Conservation (phyloP, 2,888 invertebrate species). For the Drosophila gaucha region DNA sequence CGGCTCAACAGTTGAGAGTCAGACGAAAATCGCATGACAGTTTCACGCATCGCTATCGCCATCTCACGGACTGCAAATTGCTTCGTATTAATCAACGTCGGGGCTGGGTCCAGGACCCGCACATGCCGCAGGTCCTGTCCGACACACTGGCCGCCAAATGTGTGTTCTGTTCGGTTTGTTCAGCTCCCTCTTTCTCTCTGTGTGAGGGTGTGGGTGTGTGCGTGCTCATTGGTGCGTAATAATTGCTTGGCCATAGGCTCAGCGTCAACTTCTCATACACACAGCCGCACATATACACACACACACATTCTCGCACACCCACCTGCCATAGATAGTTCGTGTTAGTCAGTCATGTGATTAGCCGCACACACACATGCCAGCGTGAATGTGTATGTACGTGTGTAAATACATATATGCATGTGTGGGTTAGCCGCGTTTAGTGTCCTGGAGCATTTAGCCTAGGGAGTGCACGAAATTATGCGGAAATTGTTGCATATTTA, state of each 20-base stretch:
- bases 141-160: constrained; percentile 40
- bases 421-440: neutral
- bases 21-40: constrained; percentile 57
- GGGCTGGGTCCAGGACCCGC: constrained; percentile 28
- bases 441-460: constrained; percentile 19
- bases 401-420: constrained; percentile 30
- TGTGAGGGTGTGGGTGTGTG: constrained; percentile 20
- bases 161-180: constrained; percentile 56
- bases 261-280: constrained; percentile 37
- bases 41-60: constrained; percentile 59
- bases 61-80: constrained; percentile 49
- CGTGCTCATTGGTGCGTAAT: constrained; percentile 67
- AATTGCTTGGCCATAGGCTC: constrained; percentile 72
- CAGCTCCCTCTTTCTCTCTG: neutral
- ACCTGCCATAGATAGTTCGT: constrained; percentile 56
- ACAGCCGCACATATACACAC: constrained; percentile 1
- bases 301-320: constrained; percentile 22
- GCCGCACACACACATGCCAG: constrained; percentile 47
- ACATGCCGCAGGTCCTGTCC: constrained; percentile 57
- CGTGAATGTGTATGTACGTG: constrained; percentile 5
- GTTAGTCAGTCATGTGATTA: constrained; percentile 71
- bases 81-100: constrained; percentile 72
- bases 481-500: constrained; percentile 80
- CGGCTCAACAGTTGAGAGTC: constrained; percentile 53
- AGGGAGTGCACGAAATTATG: constrained; percentile 65